Percentiles rank a stretch among this genome's conserved stretches.
These are phyloP conservation scores for Nectonema munidae DNA, from an alignment of 2,888 invertebrate genomes.

Conservation along the genomic window DNA sequence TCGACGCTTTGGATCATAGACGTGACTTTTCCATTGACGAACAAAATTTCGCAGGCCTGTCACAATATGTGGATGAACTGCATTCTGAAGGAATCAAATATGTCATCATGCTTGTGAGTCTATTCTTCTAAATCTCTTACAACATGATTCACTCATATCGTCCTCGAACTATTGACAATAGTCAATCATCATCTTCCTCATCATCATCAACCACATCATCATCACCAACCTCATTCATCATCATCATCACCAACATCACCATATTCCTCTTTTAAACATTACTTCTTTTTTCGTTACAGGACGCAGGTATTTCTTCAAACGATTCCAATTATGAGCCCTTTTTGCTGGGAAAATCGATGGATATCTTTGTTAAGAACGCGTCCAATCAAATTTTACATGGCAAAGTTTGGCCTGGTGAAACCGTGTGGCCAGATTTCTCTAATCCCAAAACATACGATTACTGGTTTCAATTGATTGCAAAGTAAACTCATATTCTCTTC, in stretches of 20 bases:
- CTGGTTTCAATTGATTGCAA: conserved; percentile 37
- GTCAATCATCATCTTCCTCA: too few relatives aligned
- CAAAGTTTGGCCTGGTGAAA: conserved; percentile 29
- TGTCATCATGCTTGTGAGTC: conserved; percentile 32
- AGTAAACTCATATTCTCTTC: conserved; percentile 29
- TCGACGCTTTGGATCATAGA: conserved; percentile 44
- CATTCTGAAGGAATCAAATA: conserved; percentile 41
- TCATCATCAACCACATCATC: too few relatives aligned
- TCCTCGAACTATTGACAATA: too few relatives aligned
- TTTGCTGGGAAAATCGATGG: conserved; percentile 18
- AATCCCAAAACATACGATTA: conserved; percentile 37
- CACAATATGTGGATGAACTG: conserved; percentile 35
- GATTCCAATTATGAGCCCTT: background rate
- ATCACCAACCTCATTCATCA: too few relatives aligned
- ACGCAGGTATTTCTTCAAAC: too few relatives aligned
- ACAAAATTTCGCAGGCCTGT: conserved; percentile 32
- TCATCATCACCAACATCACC: too few relatives aligned
- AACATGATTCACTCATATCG: conserved; percentile 12
- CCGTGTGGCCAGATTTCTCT: conserved; percentile 43
- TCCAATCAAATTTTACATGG: conserved; percentile 35
- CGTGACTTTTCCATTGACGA: conserved; percentile 45
- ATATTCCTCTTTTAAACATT: too few relatives aligned
- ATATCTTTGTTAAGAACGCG: conserved; percentile 38
- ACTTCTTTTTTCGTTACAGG: too few relatives aligned
- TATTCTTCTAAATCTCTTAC: conserved; percentile 2